Conservation (phyloP, 2,888 invertebrate genomes). For the Adelphocoris suturalis region DNA sequence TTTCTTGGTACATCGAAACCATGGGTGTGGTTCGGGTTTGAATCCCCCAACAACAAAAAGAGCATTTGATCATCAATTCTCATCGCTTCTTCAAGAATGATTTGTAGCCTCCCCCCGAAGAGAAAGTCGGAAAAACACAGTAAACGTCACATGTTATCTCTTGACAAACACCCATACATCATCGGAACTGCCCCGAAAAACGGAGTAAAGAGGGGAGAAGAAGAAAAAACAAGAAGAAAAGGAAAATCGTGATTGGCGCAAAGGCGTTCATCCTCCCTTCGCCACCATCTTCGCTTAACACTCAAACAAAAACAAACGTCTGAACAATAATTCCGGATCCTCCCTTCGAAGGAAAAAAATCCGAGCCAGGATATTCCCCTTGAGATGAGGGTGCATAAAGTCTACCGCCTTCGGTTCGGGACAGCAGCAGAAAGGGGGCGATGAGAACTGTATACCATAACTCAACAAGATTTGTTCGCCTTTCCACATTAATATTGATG, state of each 20-base stretch:
- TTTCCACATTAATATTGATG: conserved; percentile 68
- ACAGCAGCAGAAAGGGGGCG: neutral
- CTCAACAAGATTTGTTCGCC: conserved; percentile 70
- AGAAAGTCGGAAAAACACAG: conserved; percentile 36
- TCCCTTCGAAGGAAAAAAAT: conserved; percentile 5
- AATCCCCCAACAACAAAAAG: neutral
- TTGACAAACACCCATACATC: conserved; percentile 65
- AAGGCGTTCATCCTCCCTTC: conserved; percentile 25
- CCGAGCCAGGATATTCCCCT: conserved; percentile 29
- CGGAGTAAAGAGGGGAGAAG: neutral
- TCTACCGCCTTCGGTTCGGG: neutral
- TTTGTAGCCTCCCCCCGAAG: neutral
- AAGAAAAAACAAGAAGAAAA: neutral
- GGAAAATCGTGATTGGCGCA: conserved; percentile 29
- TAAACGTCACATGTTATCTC: conserved; percentile 67
- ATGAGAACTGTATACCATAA: conserved; percentile 63
- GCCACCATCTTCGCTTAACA: neutral
- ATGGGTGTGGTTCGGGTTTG: neutral
- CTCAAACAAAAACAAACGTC: conserved; percentile 40
- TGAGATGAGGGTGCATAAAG: conserved; percentile 17
- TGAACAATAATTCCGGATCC: conserved; percentile 22
- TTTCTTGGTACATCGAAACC: neutral
- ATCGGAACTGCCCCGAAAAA: conserved; percentile 40
- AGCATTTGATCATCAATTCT: conserved; percentile 17
- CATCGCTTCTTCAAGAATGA: conserved; percentile 14